Evolutionary conservation across 2,888 invertebrate species (phyloP).

Genomic region (Cataglyphis livida): DNA sequence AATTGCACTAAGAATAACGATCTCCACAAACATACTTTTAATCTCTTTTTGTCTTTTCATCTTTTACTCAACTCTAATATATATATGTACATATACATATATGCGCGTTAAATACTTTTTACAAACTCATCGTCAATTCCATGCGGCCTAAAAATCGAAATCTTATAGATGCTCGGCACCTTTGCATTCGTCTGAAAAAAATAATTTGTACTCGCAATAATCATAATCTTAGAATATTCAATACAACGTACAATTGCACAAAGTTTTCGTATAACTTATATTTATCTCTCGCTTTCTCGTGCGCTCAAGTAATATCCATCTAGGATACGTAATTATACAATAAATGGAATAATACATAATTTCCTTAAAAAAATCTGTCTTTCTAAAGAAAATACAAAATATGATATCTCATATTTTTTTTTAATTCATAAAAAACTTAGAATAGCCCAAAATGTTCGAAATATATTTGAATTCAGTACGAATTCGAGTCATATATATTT

Average conservation of each 20-base stretch:
- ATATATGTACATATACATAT: not conserved
- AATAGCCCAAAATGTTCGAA: not conserved
- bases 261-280: not conserved
- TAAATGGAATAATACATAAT: conserved; percentile 7
- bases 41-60: conserved; percentile 18
- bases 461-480: not conserved
- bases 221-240: not conserved
- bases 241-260: not conserved
- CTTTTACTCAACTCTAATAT: not conserved
- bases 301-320: not conserved
- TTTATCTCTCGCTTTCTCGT: not conserved
- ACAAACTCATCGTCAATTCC: not conserved
- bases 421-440: not conserved
- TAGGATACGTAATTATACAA: not conserved
- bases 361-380: not conserved
- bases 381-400: not conserved
- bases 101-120: conserved; percentile 6
- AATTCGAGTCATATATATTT: not conserved
- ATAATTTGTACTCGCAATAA: not conserved
- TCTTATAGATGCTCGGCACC: not conserved
- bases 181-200: not conserved
- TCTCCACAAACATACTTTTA: not conserved
- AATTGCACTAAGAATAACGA: conserved; percentile 8
- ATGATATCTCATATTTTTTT: not conserved
- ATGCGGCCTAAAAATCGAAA: not conserved